phyloP scores from a whole-genome alignment of 1,140 invertebrate genomes.

The Lamellibrachia luymesi region DNA sequence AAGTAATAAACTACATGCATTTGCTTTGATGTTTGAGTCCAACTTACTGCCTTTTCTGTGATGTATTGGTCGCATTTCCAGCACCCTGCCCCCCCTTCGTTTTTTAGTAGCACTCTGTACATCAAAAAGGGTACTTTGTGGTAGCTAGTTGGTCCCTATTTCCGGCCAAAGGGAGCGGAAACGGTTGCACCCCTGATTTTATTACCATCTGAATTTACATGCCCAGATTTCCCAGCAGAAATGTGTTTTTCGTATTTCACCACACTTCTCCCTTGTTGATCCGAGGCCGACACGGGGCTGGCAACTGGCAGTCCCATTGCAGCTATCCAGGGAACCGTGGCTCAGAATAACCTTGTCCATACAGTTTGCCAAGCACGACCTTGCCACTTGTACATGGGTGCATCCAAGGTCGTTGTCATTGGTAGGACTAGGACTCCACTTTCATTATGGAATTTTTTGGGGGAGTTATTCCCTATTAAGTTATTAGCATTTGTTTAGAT shows the following conservation, averaged over 20 bases:
- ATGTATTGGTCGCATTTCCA: background rate
- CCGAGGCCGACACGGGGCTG: too few species aligned
- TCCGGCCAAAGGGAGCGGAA: background rate
- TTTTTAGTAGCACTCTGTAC: background rate
- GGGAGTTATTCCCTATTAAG: too few species aligned
- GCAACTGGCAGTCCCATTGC: background rate
- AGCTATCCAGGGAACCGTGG: background rate
- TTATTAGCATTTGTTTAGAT: too few species aligned
- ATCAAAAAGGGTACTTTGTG: background rate
- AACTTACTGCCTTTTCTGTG: background rate
- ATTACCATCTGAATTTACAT: slow-evolving; percentile 1
- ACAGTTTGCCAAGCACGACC: background rate
- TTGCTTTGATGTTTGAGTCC: too few species aligned
- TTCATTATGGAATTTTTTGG: background rate
- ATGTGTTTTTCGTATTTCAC: background rate
- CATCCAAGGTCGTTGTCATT: background rate
- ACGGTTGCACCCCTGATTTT: background rate
- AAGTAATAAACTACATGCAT: too few species aligned
- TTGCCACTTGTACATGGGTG: background rate
- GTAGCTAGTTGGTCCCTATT: background rate
- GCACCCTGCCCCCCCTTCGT: background rate
- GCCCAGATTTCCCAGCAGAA: background rate
- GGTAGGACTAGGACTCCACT: background rate
- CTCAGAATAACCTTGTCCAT: background rate
- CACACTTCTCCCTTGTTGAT: background rate